Evolutionary conservation across 1,140 invertebrate genomes (phyloP).

Genomic region (Neodiprion lecontei): DNA sequence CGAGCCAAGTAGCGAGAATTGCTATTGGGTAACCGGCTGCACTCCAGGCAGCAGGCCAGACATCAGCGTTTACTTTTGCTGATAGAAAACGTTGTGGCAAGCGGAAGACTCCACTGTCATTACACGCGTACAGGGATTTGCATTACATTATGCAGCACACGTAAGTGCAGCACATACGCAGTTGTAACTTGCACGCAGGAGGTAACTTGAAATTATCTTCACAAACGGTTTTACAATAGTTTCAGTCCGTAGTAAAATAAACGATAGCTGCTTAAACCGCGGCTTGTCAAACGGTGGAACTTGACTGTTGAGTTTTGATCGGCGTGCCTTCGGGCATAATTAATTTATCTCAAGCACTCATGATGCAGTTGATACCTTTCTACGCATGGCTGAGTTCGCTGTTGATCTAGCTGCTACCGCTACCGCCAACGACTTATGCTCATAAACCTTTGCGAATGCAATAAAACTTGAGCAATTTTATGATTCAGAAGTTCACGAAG

Average conservation of each 20-base stretch:
- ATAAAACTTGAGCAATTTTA: no score
- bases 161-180: no score
- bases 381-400: neutral
- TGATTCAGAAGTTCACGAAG: no score
- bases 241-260: no score
- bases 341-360: neutral
- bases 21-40: neutral
- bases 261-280: no score
- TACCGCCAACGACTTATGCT: no score
- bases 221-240: no score
- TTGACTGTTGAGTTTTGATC: neutral
- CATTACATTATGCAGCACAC: neutral
- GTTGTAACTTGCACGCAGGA: no score
- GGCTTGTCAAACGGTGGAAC: no score
- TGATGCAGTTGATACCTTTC: slow-evolving; percentile 5
- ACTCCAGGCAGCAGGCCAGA: neutral
- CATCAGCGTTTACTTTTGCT: neutral
- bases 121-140: neutral
- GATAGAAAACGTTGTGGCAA: neutral
- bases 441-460: no score
- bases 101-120: neutral
- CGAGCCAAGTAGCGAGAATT: neutral
- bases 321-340: neutral
- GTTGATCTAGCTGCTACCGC: no score
- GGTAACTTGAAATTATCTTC: neutral